Conservation (phyloP, 1,140 invertebrate genomes). For the Cardiocondyla obscurior region DNA sequence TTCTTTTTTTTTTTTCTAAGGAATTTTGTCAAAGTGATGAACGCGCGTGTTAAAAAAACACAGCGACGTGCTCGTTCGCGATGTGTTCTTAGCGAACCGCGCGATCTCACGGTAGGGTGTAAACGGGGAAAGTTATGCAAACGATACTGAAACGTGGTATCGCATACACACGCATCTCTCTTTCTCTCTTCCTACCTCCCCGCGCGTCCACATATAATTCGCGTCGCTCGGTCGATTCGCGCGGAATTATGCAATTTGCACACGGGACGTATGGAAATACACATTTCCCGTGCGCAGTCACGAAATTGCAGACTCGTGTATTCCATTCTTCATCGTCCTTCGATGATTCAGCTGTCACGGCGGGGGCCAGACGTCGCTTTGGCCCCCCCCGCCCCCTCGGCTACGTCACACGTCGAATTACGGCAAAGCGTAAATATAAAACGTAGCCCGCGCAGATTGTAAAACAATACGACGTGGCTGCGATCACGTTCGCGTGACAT, state of each 20-base stretch:
- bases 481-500: background rate
- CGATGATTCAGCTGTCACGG: constrained; percentile 56
- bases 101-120: background rate
- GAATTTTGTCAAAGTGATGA: background rate
- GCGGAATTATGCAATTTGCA: constrained; percentile 64
- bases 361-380: constrained; percentile 1
- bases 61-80: background rate
- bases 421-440: constrained; percentile 14
- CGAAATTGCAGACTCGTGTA: constrained; percentile 48
- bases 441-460: background rate
- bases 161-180: background rate
- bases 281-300: constrained; percentile 41
- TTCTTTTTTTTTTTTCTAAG: too few species aligned
- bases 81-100: constrained; percentile 6
- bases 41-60: background rate
- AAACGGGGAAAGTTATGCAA: constrained; percentile 58
- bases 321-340: constrained; percentile 46
- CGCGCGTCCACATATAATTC: constrained; percentile 16
- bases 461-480: background rate
- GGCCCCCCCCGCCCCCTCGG: too few species aligned
- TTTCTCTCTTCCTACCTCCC: too few species aligned
- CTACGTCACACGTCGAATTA: background rate
- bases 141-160: constrained; percentile 32
- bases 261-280: constrained; percentile 43
- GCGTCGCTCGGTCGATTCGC: constrained; percentile 44